Evolutionary conservation across 2,113 vertebrate species (phyloP).

Genomic region (Elgaria multicarinata): DNA sequence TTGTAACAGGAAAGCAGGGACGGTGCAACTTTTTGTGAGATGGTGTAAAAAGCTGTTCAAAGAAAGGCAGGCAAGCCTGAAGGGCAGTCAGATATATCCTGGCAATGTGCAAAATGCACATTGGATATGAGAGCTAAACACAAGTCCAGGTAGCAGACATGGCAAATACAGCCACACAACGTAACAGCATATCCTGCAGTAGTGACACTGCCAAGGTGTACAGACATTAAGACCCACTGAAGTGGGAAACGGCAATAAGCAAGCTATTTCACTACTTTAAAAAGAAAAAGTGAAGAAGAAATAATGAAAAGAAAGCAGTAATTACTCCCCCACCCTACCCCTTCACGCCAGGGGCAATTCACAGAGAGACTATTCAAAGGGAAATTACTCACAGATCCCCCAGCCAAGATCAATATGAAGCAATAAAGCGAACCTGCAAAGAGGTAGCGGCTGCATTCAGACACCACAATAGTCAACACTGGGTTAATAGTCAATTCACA

Average conservation of each 20-base stretch:
- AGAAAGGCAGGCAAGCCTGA: not conserved
- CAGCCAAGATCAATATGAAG: not conserved
- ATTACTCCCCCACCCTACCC: not conserved
- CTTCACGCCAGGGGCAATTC: not conserved
- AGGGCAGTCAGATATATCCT: not conserved
- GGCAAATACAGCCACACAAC: not conserved
- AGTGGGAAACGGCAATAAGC: not conserved
- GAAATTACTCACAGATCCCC: not conserved
- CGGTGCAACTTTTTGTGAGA: not conserved
- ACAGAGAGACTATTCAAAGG: not conserved
- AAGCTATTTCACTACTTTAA: not conserved
- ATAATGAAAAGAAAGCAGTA: conserved; percentile 19
- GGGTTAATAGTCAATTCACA: no score
- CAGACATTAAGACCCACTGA: not conserved
- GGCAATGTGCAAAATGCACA: not conserved
- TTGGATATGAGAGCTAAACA: not conserved
- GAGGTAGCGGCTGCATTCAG: no score
- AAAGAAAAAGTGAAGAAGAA: not conserved
- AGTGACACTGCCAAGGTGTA: not conserved
- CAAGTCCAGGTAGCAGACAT: not conserved
- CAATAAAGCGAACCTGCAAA: not conserved
- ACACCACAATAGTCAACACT: no score
- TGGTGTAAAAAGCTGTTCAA: not conserved
- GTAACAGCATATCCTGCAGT: not conserved
- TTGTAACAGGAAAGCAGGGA: not conserved